Conservation (phyloP, 1,140 invertebrate species). For the Caenorhabditis remanei region DNA sequence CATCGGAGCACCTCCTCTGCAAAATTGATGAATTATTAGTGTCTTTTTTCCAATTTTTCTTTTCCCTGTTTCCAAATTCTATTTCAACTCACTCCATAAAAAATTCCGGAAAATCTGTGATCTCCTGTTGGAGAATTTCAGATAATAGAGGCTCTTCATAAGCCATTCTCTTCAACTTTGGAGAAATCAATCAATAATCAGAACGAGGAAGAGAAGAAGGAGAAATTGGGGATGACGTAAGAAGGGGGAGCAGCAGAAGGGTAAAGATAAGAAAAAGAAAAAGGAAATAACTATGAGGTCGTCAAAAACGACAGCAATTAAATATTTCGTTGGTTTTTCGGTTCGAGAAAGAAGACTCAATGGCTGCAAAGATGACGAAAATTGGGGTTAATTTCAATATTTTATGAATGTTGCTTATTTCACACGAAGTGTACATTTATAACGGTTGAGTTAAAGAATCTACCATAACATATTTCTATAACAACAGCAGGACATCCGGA, state of each 20-base stretch:
- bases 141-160: neutral
- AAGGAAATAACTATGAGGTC: neutral
- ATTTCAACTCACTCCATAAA: neutral
- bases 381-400: too few relatives aligned
- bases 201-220: neutral
- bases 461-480: too few relatives aligned
- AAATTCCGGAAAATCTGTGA: conserved; percentile 31
- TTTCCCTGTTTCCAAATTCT: neutral
- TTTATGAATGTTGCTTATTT: too few relatives aligned
- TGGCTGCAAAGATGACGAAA: too few relatives aligned
- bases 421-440: too few relatives aligned
- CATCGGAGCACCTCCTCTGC: conserved; percentile 19
- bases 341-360: neutral
- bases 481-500: too few relatives aligned
- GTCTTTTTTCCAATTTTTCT: neutral
- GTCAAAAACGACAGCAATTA: neutral
- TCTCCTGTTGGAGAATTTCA: conserved; percentile 7
- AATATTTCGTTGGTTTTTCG: neutral
- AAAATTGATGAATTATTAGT: neutral
- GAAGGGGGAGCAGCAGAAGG: neutral
- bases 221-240: neutral
- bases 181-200: neutral
- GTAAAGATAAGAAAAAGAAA: neutral
- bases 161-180: neutral
- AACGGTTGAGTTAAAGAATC: too few relatives aligned